Conservation (phyloP, 2,888 invertebrate species). For the Brenthis daphne region DNA sequence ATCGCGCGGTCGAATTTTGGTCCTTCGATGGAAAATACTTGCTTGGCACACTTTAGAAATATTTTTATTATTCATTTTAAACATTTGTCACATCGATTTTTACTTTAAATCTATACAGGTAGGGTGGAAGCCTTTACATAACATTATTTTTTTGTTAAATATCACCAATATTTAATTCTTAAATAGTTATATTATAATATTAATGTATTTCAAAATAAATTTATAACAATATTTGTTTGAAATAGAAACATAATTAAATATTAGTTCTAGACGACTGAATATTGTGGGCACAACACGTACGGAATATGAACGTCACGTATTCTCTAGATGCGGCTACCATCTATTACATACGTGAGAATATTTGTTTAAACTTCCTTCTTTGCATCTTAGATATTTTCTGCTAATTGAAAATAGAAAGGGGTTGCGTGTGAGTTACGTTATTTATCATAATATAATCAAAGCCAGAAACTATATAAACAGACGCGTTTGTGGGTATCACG, state of each 20-base stretch:
- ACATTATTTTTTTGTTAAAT: too few species aligned
- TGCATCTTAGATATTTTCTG: constrained; percentile 27
- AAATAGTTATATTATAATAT: neutral
- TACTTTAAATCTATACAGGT: too few species aligned
- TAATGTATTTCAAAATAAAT: neutral
- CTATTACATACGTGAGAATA: constrained; percentile 72
- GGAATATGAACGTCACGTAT: constrained; percentile 63
- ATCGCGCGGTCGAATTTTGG: neutral
- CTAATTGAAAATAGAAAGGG: constrained; percentile 23
- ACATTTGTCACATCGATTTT: too few species aligned
- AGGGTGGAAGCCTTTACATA: too few species aligned
- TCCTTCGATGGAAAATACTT: too few species aligned
- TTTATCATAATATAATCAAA: neutral
- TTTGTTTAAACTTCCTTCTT: constrained; percentile 57
- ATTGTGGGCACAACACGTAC: constrained; percentile 57
- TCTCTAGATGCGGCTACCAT: constrained; percentile 55
- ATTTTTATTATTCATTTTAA: too few species aligned
- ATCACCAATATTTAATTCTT: neutral
- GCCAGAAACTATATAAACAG: neutral
- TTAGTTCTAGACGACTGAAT: constrained; percentile 35
- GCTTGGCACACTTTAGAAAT: too few species aligned
- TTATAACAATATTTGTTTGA: neutral
- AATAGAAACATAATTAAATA: constrained; percentile 20
- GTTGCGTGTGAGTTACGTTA: constrained; percentile 16
- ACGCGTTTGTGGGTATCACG: neutral